Evolutionary conservation across 2,888 invertebrate species (phyloP).

Genomic region (Tinea semifulvella): DNA sequence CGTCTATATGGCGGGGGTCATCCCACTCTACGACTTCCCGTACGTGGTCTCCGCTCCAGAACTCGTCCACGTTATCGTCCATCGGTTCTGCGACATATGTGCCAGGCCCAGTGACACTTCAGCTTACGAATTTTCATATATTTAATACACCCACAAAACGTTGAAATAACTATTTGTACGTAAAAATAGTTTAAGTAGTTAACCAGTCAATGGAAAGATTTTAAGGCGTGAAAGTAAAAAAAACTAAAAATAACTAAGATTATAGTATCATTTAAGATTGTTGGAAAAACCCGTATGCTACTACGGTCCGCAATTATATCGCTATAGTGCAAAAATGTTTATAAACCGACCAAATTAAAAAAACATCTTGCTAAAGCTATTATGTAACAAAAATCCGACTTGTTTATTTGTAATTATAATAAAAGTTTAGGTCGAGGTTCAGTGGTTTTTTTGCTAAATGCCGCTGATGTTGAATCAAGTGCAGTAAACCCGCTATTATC

Average conservation of each 20-base stretch:
- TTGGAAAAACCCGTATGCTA: conserved; percentile 11
- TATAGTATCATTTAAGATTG: conserved; percentile 3
- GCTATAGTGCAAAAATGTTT: conserved; percentile 2
- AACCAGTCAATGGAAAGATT: conserved; percentile 3
- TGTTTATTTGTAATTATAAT: background rate
- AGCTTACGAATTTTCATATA: no score
- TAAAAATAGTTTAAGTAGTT: conserved; percentile 4
- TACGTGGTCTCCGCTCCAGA: no score
- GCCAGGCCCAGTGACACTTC: no score
- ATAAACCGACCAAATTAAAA: conserved; percentile 1
- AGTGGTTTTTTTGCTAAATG: conserved; percentile 2
- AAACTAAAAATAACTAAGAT: background rate
- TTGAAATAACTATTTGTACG: no score
- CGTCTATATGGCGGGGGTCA: no score
- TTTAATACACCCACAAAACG: no score
- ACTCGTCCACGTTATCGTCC: no score
- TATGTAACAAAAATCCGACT: background rate
- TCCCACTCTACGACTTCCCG: no score
- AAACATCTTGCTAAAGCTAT: background rate
- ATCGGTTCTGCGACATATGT: no score
- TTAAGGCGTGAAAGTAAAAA: conserved; percentile 7
- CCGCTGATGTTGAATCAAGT: background rate
- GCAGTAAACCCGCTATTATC: background rate
- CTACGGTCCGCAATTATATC: conserved; percentile 1
- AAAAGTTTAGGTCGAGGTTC: conserved; percentile 4